Conservation (phyloP, 1,140 invertebrate genomes). For the Meteorus sp. region DNA sequence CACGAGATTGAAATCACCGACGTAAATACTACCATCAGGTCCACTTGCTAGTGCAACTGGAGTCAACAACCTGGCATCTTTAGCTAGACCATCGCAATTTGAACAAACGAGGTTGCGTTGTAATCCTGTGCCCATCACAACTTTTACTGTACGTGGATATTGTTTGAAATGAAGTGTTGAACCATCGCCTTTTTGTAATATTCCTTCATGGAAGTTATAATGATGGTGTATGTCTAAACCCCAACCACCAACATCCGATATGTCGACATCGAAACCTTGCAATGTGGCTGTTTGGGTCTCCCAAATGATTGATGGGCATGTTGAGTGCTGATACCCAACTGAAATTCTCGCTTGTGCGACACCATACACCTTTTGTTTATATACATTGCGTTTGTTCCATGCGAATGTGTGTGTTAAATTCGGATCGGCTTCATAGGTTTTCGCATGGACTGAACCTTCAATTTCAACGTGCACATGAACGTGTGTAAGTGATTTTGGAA, state of each 20-base stretch:
- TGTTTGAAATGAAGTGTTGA: slow-evolving; percentile 91
- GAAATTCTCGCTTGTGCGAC: slow-evolving; percentile 83
- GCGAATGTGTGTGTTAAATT: slow-evolving; percentile 93
- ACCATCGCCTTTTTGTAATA: slow-evolving; percentile 95
- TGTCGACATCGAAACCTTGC: slow-evolving; percentile 96
- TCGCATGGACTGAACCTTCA: slow-evolving; percentile 87
- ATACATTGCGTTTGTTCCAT: slow-evolving; percentile 97
- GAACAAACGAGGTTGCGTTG: slow-evolving; percentile 73
- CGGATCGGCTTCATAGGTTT: slow-evolving; percentile 93
- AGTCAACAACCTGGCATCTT: slow-evolving; percentile 83
- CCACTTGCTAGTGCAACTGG: slow-evolving; percentile 92
- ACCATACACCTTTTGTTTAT: slow-evolving; percentile 94
- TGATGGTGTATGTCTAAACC: slow-evolving; percentile 97
- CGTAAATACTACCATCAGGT: slow-evolving; percentile 93
- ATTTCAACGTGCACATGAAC: slow-evolving; percentile 90
- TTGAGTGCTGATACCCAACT: slow-evolving; percentile 93
- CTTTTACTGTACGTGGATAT: slow-evolving; percentile 85
- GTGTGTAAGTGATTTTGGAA: slow-evolving; percentile 79
- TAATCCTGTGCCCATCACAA: slow-evolving; percentile 93
- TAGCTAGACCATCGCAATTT: slow-evolving; percentile 85
- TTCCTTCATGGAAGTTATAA: slow-evolving; percentile 97
- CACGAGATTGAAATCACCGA: slow-evolving; percentile 96
- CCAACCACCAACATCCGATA: slow-evolving; percentile 96
- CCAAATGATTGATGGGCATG: slow-evolving; percentile 87
- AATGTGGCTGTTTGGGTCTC: slow-evolving; percentile 90